Conservation (phyloP, 2,888 invertebrate genomes). For the Lasioglossum pauxillum region DNA sequence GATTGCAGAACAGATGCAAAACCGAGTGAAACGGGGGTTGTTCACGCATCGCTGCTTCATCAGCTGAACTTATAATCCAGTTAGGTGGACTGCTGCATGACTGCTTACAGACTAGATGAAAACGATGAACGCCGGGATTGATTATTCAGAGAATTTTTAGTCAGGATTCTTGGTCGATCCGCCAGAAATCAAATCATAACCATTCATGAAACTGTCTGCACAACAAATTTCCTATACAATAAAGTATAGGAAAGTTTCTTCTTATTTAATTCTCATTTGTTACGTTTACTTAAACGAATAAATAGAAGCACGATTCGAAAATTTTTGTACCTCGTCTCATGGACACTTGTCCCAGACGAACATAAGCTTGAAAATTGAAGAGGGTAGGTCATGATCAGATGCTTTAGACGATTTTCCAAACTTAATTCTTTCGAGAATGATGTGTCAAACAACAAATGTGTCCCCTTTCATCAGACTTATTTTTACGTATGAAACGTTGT, state of each 20-base stretch:
- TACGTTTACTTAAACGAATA: background rate
- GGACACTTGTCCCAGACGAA: background rate
- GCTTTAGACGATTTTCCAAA: too few relatives aligned
- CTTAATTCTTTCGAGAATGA: background rate
- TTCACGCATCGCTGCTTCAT: background rate
- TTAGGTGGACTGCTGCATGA: background rate
- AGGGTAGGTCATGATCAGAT: background rate
- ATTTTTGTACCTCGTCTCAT: too few relatives aligned
- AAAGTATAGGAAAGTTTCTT: background rate
- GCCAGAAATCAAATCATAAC: background rate
- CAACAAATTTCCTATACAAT: background rate
- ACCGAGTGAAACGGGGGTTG: background rate
- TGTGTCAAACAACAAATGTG: background rate
- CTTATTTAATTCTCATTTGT: background rate
- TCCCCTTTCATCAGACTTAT: background rate
- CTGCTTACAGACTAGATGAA: background rate
- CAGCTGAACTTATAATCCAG: constrained; percentile 2
- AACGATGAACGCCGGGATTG: background rate
- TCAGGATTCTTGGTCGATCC: background rate
- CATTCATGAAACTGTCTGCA: background rate
- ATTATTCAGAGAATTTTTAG: background rate
- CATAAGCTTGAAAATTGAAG: background rate
- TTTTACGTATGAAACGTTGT: background rate
- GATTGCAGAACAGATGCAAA: background rate
- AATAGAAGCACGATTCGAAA: too few relatives aligned